Percentiles rank a stretch among this genome's conserved stretches.
Evolutionary conservation across 2,888 invertebrate species (phyloP).

Genomic region (Eupithecia subumbrata): DNA sequence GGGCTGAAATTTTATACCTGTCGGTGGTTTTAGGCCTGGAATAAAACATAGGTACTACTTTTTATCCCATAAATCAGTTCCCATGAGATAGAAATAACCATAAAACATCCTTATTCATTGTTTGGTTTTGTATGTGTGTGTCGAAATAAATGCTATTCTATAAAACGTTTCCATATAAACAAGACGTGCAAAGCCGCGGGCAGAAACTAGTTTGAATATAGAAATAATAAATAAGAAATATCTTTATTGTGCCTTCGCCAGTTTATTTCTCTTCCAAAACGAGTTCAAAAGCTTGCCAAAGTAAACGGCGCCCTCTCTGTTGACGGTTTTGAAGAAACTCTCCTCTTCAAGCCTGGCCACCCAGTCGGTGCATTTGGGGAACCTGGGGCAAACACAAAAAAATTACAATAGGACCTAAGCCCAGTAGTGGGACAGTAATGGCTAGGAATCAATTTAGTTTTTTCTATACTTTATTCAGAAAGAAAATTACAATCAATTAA

Average conservation of each 20-base stretch:
- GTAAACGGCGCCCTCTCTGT: slow-evolving; percentile 48
- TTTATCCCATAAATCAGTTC: too few species aligned
- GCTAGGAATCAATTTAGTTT: neutral
- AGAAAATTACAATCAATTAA: too few species aligned
- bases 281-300: slow-evolving; percentile 49
- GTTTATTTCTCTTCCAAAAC: slow-evolving; percentile 49
- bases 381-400: slow-evolving; percentile 43
- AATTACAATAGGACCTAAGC: neutral
- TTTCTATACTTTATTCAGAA: too few species aligned
- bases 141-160: too few species aligned
- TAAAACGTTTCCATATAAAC: too few species aligned
- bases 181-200: too few species aligned
- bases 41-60: too few species aligned
- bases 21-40: too few species aligned
- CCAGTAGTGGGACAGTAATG: neutral
- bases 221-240: neutral
- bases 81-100: too few species aligned
- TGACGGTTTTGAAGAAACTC: slow-evolving; percentile 52
- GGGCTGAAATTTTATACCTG: too few species aligned
- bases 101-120: too few species aligned
- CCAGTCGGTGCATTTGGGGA: slow-evolving; percentile 53
- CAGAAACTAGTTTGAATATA: neutral
- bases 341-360: slow-evolving; percentile 49
- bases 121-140: too few species aligned
- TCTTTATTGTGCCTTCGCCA: slow-evolving; percentile 20